These are phyloP conservation scores for Echinops telfairi DNA, from an alignment of 2,113 vertebrate genomes.

Conservation along the genomic window DNA sequence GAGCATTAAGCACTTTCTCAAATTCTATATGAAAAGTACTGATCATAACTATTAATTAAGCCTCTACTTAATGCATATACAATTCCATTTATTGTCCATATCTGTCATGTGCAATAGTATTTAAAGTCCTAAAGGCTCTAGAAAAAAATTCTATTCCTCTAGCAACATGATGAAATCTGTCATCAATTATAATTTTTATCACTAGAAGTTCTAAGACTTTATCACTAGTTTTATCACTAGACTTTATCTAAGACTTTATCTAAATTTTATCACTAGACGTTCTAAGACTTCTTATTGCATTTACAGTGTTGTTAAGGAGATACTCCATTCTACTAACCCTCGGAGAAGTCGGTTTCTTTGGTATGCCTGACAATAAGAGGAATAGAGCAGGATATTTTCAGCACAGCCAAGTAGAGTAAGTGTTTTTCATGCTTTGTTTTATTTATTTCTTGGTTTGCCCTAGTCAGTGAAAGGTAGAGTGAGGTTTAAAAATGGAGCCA, in stretches of 20 bases:
- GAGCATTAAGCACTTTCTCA: neutral
- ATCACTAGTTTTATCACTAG: constrained; percentile 14
- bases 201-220: neutral
- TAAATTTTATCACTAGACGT: no score
- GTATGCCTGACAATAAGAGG: neutral
- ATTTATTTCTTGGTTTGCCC: neutral
- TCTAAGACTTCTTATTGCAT: neutral
- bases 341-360: constrained; percentile 32
- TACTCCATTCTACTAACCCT: neutral
- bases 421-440: neutral
- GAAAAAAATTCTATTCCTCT: constrained; percentile 31
- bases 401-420: neutral
- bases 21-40: neutral
- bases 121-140: neutral
- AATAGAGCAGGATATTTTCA: neutral
- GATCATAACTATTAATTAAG: neutral
- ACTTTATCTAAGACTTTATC: neutral
- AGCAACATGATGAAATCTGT: neutral
- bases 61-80: neutral
- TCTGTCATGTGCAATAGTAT: neutral
- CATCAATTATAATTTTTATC: neutral
- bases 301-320: neutral
- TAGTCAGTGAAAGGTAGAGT: neutral
- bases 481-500: constrained; percentile 11
- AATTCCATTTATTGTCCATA: neutral